These are phyloP conservation scores for Pseudomyrmex sp. DNA, from an alignment of 1,140 invertebrate species.

Conservation along the genomic window DNA sequence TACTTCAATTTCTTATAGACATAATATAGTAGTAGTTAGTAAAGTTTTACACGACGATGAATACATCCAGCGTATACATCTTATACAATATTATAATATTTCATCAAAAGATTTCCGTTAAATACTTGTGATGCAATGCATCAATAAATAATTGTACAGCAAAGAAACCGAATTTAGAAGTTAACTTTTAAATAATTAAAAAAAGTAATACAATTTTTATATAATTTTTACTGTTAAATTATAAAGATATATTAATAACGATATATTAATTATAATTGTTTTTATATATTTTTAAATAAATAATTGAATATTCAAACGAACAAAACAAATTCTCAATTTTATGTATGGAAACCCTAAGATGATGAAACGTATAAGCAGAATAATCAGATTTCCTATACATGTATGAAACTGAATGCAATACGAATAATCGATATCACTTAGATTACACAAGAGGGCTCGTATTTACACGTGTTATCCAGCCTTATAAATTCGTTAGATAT, in stretches of 20 bases:
- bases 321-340: slow-evolving; percentile 41
- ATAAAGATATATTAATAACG: not conserved
- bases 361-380: slow-evolving; percentile 27
- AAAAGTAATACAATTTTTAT: not conserved
- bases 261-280: not conserved
- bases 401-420: slow-evolving; percentile 65
- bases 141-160: not conserved
- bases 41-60: slow-evolving; percentile 3
- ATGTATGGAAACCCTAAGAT: slow-evolving; percentile 40
- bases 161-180: not conserved
- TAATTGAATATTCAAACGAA: not conserved
- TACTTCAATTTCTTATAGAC: not conserved
- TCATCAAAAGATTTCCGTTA: slow-evolving; percentile 29
- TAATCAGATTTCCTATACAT: slow-evolving; percentile 62
- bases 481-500: slow-evolving; percentile 64
- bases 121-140: slow-evolving; percentile 4
- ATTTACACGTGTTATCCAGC: slow-evolving; percentile 79
- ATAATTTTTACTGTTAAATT: slow-evolving; percentile 9
- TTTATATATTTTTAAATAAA: not conserved
- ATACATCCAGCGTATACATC: slow-evolving; percentile 37
- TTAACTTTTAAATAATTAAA: too few species aligned
- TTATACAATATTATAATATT: slow-evolving; percentile 45
- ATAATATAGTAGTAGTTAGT: not conserved
- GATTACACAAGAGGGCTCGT: slow-evolving; percentile 77
- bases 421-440: slow-evolving; percentile 74